Evolutionary conservation across 2,113 vertebrate genomes (phyloP), one percentile per base, ranked within the genome.

Genomic region (Neogale vison): DNA sequence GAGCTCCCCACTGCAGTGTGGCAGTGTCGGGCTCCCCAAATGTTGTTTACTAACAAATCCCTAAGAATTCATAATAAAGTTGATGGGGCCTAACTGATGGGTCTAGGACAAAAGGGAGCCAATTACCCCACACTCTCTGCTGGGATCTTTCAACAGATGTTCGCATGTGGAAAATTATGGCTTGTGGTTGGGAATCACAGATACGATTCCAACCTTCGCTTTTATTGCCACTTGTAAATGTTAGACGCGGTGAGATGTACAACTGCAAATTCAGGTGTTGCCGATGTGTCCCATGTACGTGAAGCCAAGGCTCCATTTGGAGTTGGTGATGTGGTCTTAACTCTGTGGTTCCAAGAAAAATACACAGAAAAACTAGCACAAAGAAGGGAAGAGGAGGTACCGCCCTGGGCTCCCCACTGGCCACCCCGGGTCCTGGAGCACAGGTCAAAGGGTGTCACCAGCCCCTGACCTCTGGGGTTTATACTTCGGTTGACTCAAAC

Each of bases 81-180:
- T 96, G 96, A 98, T 98, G 93, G 87, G 86, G 97, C 95, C 97
- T 98, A 96, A 98, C 98, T 84, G 96, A 97, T 92, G 95, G 89
- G 92, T n/a, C 95, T 84, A 57, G 96, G 96, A 92, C 93, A 29
- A 97, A 74, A 92, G 85, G 93, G 87, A 98, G 80, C 52, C 97
- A 98, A 96, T 98, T 98, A 97, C 95, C 88, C 96, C 57, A 59
- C 80, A 90, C 90, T 74, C 91, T 96, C 95, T 34, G 97, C 97
- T 96, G 36, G 29, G 93, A 97, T 97, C 93, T 98, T 95, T 91
- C 98, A 98, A 81, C 98, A 98, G 98, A 98, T 98, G 98, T 97
- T 98, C 91, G 90, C 96, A 55, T 14, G 39, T 80, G 95, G 95
- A 91, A 98, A 98, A 98, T 95, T 26, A 97, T 9, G 65, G 90